A percentile compares a stretch with the other conserved stretches of the same genome.
These are phyloP conservation scores for Microplitis deprimator DNA, from an alignment of 2,888 invertebrate species.

Conservation along the genomic window DNA sequence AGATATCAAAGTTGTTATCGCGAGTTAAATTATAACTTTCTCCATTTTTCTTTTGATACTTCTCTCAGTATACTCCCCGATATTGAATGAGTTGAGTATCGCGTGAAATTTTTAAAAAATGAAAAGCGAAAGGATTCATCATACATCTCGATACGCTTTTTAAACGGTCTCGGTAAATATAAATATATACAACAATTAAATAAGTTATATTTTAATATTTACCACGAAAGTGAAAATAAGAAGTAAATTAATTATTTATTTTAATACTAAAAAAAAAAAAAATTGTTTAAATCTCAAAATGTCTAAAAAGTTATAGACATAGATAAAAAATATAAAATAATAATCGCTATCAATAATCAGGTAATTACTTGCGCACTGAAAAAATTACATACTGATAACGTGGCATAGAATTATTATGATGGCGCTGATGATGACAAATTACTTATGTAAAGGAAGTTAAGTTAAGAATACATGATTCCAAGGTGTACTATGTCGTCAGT, in stretches of 20 bases:
- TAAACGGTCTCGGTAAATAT: neutral
- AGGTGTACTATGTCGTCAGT: constrained; percentile 17
- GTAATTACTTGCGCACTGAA: neutral
- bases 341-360: neutral
- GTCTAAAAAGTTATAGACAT: neutral
- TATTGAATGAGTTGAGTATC: constrained; percentile 33
- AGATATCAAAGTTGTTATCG: constrained; percentile 28
- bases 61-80: constrained; percentile 28
- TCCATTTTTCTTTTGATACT: constrained; percentile 50
- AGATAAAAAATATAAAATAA: neutral
- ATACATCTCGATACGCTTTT: constrained; percentile 32
- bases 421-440: constrained; percentile 3
- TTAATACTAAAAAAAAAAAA: neutral
- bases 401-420: constrained; percentile 9
- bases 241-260: neutral
- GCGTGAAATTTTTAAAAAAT: constrained; percentile 30
- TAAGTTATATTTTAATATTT: neutral
- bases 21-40: constrained; percentile 54
- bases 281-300: neutral
- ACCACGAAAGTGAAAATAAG: neutral
- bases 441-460: constrained; percentile 11
- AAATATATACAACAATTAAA: neutral
- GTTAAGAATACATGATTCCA: neutral
- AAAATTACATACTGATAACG: neutral
- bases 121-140: constrained; percentile 43